Percentiles rank a stretch among this genome's conserved stretches.
Evolutionary conservation across 2,888 invertebrate species (phyloP).

Genomic region (Dynastes hyllus): DNA sequence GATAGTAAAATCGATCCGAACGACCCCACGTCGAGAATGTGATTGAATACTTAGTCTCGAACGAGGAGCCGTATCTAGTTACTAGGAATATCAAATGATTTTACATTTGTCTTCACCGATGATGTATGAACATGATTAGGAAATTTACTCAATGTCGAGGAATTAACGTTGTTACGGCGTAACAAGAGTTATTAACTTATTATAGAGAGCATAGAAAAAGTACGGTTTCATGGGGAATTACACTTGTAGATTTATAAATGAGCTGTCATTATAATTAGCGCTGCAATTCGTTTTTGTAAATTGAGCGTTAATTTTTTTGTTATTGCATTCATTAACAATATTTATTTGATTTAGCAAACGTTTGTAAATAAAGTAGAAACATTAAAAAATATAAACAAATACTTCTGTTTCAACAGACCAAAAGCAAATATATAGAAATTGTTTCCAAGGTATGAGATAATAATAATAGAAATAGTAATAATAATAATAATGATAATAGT

Average conservation of each 20-base stretch:
- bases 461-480: no score
- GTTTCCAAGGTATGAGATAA: no score
- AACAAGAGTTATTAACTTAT: background rate
- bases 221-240: background rate
- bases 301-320: no score
- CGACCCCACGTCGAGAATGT: constrained; percentile 49
- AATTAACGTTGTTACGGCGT: constrained; percentile 20
- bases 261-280: background rate
- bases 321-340: no score
- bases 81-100: constrained; percentile 36
- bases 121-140: constrained; percentile 25
- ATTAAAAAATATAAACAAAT: no score
- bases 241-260: background rate
- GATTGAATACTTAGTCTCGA: constrained; percentile 49
- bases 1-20: constrained; percentile 37
- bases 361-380: no score
- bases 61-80: constrained; percentile 35
- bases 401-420: no score
- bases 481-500: no score
- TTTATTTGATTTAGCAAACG: no score
- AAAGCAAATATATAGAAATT: no score
- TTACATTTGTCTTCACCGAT: constrained; percentile 37
- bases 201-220: background rate
- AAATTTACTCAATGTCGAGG: constrained; percentile 18
- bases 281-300: no score